phyloP scores from a whole-genome alignment of 1,140 invertebrate species.

The Hypsibius dujardini region DNA sequence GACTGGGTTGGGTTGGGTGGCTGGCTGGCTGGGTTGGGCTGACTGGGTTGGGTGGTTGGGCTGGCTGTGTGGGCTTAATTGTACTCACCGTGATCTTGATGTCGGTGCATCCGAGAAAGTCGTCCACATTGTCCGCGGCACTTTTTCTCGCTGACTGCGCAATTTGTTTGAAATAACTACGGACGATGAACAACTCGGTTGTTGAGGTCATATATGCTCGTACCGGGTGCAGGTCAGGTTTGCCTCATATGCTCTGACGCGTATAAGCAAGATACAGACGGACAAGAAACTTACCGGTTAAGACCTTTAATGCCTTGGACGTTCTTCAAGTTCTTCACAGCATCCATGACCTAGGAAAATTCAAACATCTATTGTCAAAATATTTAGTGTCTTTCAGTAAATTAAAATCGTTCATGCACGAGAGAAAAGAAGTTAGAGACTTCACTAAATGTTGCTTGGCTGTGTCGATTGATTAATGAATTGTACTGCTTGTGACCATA shows the following conservation, averaged over 20 bases:
- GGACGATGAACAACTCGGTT: conserved; percentile 4
- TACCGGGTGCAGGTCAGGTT: background rate
- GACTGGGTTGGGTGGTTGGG: background rate
- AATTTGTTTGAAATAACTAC: conserved; percentile 80
- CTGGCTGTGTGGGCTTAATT: background rate
- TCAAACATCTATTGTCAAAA: background rate
- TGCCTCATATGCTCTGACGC: background rate
- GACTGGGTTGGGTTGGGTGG: background rate
- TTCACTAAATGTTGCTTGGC: too few species aligned
- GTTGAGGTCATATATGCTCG: conserved; percentile 35
- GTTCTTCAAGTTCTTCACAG: conserved; percentile 79
- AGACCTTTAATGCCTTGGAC: conserved; percentile 75
- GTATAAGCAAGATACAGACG: background rate
- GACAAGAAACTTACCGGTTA: conserved; percentile 37
- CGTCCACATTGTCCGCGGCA: conserved; percentile 74
- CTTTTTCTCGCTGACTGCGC: conserved; percentile 72
- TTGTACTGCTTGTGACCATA: too few species aligned
- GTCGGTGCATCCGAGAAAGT: conserved; percentile 70
- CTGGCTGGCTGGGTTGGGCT: background rate
- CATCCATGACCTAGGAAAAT: conserved; percentile 60
- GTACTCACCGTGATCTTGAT: conserved; percentile 56
- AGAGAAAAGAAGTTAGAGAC: too few species aligned
- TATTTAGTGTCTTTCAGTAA: too few species aligned
- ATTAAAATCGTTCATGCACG: too few species aligned
- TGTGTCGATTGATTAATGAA: too few species aligned